Base-by-base conservation (phyloP, 2,113 vertebrate genomes). In the Xenus cinereus region DNA sequence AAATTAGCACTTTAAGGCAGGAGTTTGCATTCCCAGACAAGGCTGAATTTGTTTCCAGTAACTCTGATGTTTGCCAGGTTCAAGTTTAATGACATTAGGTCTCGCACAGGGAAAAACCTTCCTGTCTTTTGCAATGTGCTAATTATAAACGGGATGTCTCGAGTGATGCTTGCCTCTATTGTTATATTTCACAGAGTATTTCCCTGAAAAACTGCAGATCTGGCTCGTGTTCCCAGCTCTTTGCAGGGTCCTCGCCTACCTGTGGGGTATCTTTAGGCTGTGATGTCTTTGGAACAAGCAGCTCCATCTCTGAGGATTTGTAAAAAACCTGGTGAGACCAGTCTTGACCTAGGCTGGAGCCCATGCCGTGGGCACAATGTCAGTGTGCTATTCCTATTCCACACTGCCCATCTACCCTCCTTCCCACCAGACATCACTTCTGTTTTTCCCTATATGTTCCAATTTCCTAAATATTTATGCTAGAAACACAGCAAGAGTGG, bases 1-100 rank as follows among this genome's bases (percentile, higher is more conserved):
- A 89, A 84, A 94, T 87, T 3, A 43, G 15, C 51, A 43, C 60
- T 66, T 63, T 23, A 56, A 66, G 69, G 39, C n/a, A 60, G 64
- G 68, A 64, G 46, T 35, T 20, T 84, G 18, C 16, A 43, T 78
- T 92, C 76, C 80, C 84, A 96, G 84, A 68, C 64, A 77, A 69
- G 64, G 68, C 16, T 80, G 73, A 60, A 45, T 72, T 87, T 72
- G 27, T 57, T 96, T 91, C 35, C 76, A 94, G 60, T 71, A 64
- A 12, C 43, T 78, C 53, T 82, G 81, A 87, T 24, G 62, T 77
- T 90, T 86, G 80, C 84, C 86, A 59, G 54, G 72, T 87, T 94
- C 69, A 89, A 90, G 72, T 83, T 92, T 94, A 87, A 94, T 64
- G 73, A 41, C 50, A 39, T 84, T 43, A 46, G 15, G 33, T 28